Evolutionary conservation across 1,140 invertebrate species (phyloP), one percentile per base, ranked within the genome.

Genomic region (Saccostrea glomerata): DNA sequence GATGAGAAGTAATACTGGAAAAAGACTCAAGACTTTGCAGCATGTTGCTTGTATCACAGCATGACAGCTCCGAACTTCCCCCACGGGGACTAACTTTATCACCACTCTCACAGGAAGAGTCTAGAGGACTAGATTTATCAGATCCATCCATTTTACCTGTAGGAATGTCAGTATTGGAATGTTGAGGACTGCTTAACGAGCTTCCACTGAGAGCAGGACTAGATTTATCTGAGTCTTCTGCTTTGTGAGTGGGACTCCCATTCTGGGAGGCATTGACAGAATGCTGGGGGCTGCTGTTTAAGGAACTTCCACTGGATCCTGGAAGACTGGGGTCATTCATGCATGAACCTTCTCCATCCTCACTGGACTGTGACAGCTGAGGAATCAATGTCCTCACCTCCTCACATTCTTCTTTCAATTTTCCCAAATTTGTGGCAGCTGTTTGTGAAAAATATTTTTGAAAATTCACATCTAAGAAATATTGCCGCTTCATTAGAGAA

Each of bases 371-470:
- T 7, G 93, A 93, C 15, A 93, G 90, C 47, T 92, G 90, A 11
- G 93, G 93, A 20, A 93, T 90, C 63, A 94, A 82, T 70, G 91
- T 92, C 82, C 92, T 93, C 2, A 93, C 91, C 36, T 93, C 93
- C 66, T 93, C 92, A 91, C 92, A 93, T 87, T 94, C 94, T 54
- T 90, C 85, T 83, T 90, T 90, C 13, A 94, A 86, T 55, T 92
- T 94, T 73, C 92, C 93, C 20, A 94, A 54, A 83, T 83, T 83
- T 54, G 82, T 54, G n/a, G 54, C n/a, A 86, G 87, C 90, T 83
- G 82, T 36, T 83, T 11, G 23, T 5, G n/a, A 36, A 54, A 85
- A 20, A 60, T 20, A 4, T 15, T 15, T 60, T 60, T 60, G 20
- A 60, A 20, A 5, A 20, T 60, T 60, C 13, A 15, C 4, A 15